phyloP scores from a whole-genome alignment of 2,888 invertebrate species.

The Busseola fusca region DNA sequence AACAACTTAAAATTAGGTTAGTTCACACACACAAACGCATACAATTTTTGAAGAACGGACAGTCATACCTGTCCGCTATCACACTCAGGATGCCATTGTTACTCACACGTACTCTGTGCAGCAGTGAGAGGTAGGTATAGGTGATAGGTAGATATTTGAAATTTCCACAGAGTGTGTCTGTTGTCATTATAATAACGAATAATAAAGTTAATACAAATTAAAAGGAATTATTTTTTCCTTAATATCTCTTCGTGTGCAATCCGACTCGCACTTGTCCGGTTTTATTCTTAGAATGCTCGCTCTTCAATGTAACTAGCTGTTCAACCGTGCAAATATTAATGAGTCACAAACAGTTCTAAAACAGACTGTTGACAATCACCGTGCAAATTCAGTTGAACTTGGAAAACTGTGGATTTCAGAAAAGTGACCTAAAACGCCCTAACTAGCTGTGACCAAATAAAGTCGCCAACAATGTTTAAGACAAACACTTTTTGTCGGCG shows the following conservation, averaged over 20 bases:
- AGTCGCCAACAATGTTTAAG: conserved; percentile 21
- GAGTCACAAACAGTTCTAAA: conserved; percentile 17
- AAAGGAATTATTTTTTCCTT: background rate
- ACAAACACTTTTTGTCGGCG: conserved; percentile 52
- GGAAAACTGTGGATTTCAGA: conserved; percentile 15
- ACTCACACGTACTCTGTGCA: too few species aligned
- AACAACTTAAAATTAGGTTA: too few species aligned
- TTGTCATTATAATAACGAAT: too few species aligned
- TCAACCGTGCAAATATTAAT: conserved; percentile 43
- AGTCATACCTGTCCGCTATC: too few species aligned
- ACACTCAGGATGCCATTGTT: too few species aligned
- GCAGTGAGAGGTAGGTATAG: too few species aligned
- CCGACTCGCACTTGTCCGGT: background rate
- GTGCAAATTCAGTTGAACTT: conserved; percentile 36
- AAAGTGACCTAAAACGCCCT: conserved; percentile 8
- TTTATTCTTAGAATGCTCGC: conserved; percentile 31
- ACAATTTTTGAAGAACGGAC: too few species aligned
- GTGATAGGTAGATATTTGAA: too few species aligned
- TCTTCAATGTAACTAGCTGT: conserved; percentile 24
- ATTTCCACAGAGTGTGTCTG: too few species aligned
- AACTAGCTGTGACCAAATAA: conserved; percentile 32
- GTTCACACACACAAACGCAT: too few species aligned
- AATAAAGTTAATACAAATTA: too few species aligned
- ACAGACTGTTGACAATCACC: conserved; percentile 33
- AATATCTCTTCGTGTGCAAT: background rate